Conservation (phyloP, 2,113 vertebrate species). For the Sardina pilchardus region DNA sequence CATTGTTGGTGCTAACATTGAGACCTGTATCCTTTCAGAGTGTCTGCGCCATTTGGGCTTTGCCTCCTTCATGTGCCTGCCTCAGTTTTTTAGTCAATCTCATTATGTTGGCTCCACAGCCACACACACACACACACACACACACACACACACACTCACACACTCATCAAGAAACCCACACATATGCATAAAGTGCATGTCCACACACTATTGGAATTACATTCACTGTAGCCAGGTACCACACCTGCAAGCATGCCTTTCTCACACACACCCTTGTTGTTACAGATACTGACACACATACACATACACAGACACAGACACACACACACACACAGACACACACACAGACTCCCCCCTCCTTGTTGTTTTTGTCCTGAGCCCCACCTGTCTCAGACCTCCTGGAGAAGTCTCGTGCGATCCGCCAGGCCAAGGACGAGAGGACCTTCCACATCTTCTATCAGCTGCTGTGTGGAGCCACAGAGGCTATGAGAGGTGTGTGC, state of each 20-base stretch:
- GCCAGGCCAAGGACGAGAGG: conserved; percentile 88
- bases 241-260: no score
- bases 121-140: no score
- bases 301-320: background rate
- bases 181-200: no score
- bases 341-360: background rate
- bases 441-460: conserved; percentile 92
- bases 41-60: background rate
- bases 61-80: no score
- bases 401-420: conserved; percentile 87
- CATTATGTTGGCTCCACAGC: no score
- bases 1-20: conserved; percentile 83
- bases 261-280: background rate
- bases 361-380: conserved; percentile 59
- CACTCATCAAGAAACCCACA: no score
- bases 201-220: no score
- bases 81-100: no score
- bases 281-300: background rate
- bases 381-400: conserved; percentile 75
- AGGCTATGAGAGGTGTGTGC: conserved; percentile 73
- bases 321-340: background rate
- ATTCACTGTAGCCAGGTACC: no score
- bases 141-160: background rate
- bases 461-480: conserved; percentile 79
- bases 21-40: conserved; percentile 78